These are phyloP conservation scores for Akabosia matsudoensis DNA, from an alignment of 1,140 invertebrate species.

Conservation along the genomic window DNA sequence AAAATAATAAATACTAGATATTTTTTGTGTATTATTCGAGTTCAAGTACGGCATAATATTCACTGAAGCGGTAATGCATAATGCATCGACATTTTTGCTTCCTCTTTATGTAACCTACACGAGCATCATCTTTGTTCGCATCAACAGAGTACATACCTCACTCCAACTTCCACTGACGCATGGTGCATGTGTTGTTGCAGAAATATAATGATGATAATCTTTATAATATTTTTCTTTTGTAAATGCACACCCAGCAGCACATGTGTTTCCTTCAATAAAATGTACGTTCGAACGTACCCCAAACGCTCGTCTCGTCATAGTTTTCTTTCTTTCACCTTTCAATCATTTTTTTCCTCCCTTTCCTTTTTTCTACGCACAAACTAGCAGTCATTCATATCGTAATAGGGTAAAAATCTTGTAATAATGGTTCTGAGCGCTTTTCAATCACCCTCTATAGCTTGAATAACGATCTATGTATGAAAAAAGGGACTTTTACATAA, in stretches of 20 bases:
- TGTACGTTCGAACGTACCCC: not conserved
- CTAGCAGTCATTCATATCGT: not conserved
- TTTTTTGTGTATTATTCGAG: not conserved
- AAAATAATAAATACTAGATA: not conserved
- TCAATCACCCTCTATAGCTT: constrained; percentile 11
- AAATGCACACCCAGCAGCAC: not conserved
- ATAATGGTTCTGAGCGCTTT: constrained; percentile 6
- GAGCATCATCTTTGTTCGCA: not conserved
- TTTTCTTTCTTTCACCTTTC: constrained; percentile 8
- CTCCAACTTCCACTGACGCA: not conserved
- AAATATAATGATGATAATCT: not conserved
- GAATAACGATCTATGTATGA: not conserved
- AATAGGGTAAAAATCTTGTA: not conserved
- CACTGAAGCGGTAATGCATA: not conserved
- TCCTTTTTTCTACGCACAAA: not conserved
- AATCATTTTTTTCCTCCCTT: constrained; percentile 18
- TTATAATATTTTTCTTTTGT: not conserved
- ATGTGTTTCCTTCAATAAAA: not conserved
- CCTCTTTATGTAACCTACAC: not conserved
- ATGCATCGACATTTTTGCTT: not conserved
- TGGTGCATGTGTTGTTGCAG: not conserved
- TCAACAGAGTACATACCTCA: not conserved
- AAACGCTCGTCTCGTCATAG: no score
- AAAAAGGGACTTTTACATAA: not conserved
- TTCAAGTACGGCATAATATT: not conserved